Conservation (phyloP, 1,140 invertebrate species). For the Scaptomyza hsui region DNA sequence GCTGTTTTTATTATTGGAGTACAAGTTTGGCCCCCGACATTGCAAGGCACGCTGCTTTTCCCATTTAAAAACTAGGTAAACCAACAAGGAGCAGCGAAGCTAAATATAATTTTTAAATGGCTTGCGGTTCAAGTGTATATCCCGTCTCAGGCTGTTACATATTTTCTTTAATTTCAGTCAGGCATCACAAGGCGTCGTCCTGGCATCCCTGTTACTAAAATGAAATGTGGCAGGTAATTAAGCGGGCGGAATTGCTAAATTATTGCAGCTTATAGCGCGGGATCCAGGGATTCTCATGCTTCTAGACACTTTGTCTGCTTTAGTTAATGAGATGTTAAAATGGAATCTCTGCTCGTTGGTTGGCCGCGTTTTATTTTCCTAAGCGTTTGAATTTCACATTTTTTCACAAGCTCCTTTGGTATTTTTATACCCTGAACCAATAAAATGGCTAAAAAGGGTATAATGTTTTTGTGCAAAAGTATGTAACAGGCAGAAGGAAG, state of each 20-base stretch:
- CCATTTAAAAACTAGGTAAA: background rate
- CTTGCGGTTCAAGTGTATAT: slow-evolving; percentile 5
- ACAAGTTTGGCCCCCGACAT: no score
- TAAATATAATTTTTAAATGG: background rate
- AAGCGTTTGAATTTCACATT: slow-evolving; percentile 8
- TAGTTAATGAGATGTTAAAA: slow-evolving; percentile 84
- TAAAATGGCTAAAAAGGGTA: no score
- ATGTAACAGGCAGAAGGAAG: no score
- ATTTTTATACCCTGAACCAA: no score
- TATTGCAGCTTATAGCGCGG: slow-evolving; percentile 67
- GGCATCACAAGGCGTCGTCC: background rate
- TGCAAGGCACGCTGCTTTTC: no score
- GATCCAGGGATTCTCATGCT: slow-evolving; percentile 23
- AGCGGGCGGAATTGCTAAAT: slow-evolving; percentile 82
- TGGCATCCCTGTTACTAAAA: slow-evolving; percentile 51
- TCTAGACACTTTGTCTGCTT: slow-evolving; percentile 60
- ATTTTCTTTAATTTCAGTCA: slow-evolving; percentile 24
- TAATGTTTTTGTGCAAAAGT: no score
- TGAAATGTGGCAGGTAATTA: slow-evolving; percentile 83
- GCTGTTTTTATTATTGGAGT: no score
- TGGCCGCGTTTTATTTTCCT: slow-evolving; percentile 45
- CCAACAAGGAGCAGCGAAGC: background rate
- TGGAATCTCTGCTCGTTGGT: slow-evolving; percentile 55
- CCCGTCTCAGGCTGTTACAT: background rate
- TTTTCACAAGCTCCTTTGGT: slow-evolving; percentile 33